These are phyloP conservation scores for Ceyx melanurus DNA, from an alignment of 2,113 vertebrate species.

Conservation along the genomic window DNA sequence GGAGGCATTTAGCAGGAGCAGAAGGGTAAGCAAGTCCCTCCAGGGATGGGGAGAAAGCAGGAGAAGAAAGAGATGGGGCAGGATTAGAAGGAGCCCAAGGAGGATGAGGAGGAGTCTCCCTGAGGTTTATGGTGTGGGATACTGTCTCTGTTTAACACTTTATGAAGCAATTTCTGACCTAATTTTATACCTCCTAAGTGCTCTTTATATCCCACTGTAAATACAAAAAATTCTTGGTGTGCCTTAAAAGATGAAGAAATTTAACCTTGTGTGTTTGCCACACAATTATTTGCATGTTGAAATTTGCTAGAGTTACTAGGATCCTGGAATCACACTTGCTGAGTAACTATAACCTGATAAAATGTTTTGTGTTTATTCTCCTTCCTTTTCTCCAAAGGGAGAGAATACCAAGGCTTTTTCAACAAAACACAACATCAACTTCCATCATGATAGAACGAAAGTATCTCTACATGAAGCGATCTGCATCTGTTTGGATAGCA, in stretches of 20 bases:
- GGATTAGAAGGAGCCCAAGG: too few species aligned
- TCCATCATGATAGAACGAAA: conserved; percentile 7
- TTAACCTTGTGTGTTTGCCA: neutral
- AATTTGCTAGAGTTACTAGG: neutral
- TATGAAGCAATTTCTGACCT: neutral
- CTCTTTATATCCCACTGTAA: neutral
- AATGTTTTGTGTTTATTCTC: neutral
- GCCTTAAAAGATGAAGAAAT: neutral
- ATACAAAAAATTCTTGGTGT: neutral
- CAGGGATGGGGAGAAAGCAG: too few species aligned
- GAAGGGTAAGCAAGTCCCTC: too few species aligned
- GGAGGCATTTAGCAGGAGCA: too few species aligned
- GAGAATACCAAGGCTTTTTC: neutral
- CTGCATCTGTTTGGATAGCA: conserved; percentile 39
- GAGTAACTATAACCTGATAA: neutral
- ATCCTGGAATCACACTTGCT: neutral
- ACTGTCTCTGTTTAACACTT: neutral
- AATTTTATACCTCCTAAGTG: neutral
- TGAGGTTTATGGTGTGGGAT: too few species aligned
- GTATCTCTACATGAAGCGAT: neutral
- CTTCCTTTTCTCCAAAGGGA: conserved; percentile 27
- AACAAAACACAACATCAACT: neutral
- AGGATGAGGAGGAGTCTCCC: too few species aligned
- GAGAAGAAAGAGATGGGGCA: too few species aligned
- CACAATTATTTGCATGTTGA: neutral